Base-by-base conservation (phyloP, 2,888 invertebrate species). In the Megalurothrips usitatus region DNA sequence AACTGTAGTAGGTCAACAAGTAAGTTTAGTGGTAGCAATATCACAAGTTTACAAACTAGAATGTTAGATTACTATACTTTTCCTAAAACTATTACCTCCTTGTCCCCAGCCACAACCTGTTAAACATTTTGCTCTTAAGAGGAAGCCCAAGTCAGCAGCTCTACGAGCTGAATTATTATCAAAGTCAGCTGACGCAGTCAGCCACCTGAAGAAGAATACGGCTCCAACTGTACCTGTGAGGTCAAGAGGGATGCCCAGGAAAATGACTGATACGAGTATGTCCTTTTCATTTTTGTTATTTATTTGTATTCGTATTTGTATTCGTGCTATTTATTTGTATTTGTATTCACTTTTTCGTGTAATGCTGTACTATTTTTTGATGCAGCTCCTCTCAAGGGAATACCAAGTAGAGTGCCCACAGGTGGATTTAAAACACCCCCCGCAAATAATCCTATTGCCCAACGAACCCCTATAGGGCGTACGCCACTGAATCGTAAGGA, bases 201-300 rank as follows among this genome's bases (percentile, higher is more conserved):
- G 92, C 63, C 96, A 95, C 87, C 89, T 96, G 85, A 96, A 97
- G 89, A 96, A 96, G 86, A 92, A 93, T 10, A 93, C 94, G 80
- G 94, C 96, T 0, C 95, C 96, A 0, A 95, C 96, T 0, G 95
- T 98, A 84, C 96, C 97, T 0, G 91, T 97, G 3, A 89, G 96
- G 83, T 94, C 95, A 28, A 88, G 94, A 82, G 94, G 94, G 84
- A 95, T 96, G 94, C 97, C 97, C 0, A 92, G 97, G 85, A 97
- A 97, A 90, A 96, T 98, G 96, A 97, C 97, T 85, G 97, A 98
- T 86, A 95, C 96, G 68, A 96, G 95, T 96, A 88, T 90, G 90
- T 79, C 79, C 52, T 49, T 78, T n/a, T 75, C 10, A 49, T 79
- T 8, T 11, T 75, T 68, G 34, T 12, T 34, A 48, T 14, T 19